phyloP scores from a whole-genome alignment of 2,888 invertebrate species.

The Luperina nickerlii region DNA sequence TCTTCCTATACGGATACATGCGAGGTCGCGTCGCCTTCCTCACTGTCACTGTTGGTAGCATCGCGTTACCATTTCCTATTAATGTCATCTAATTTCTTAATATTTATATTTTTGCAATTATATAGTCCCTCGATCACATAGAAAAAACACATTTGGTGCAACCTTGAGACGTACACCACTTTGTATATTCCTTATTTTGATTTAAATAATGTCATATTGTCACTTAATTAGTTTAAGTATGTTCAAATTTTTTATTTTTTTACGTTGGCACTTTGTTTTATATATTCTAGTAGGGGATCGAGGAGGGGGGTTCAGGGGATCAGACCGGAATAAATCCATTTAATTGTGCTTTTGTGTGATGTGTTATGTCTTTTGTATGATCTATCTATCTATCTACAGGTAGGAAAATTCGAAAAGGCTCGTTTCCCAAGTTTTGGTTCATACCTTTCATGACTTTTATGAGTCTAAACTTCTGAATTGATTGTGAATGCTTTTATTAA shows the following conservation, averaged over 20 bases:
- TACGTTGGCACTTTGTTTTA: no score
- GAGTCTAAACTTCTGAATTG: background rate
- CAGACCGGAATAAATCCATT: no score
- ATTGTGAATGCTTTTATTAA: background rate
- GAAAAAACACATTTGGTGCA: background rate
- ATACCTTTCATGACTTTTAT: background rate
- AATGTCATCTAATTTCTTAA: slow-evolving; percentile 58
- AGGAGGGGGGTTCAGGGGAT: no score
- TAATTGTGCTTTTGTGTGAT: background rate
- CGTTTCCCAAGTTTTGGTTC: no score
- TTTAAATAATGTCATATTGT: no score
- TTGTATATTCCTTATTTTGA: no score
- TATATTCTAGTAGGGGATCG: no score
- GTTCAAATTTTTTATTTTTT: no score
- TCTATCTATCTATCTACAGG: background rate
- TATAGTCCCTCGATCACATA: background rate
- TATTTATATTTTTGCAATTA: slow-evolving; percentile 34
- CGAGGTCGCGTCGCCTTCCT: slow-evolving; percentile 79
- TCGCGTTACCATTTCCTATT: slow-evolving; percentile 65
- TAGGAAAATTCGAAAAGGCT: background rate
- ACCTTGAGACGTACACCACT: no score
- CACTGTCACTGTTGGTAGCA: slow-evolving; percentile 69
- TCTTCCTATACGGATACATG: slow-evolving; percentile 79
- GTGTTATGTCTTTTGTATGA: background rate
- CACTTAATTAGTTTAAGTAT: no score